Conservation (phyloP, 1,140 invertebrate genomes). For the Phortica variegata region DNA sequence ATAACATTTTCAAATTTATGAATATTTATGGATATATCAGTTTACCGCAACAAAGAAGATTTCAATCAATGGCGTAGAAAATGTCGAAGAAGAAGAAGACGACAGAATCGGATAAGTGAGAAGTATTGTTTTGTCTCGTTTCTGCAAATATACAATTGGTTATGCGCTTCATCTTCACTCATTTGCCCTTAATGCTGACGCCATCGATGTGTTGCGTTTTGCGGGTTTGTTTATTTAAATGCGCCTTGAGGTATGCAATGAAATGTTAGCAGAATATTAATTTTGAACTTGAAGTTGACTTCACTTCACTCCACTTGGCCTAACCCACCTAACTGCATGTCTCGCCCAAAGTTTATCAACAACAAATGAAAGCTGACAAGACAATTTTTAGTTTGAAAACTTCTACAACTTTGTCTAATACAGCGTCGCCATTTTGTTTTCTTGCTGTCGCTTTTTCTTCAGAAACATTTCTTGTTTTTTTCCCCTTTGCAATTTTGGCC, state of each 20-base stretch:
- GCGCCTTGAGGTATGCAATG: slow-evolving; percentile 50
- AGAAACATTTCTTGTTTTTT: too few relatives aligned
- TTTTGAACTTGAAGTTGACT: slow-evolving; percentile 27
- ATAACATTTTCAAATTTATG: slow-evolving; percentile 49
- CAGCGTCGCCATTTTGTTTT: too few relatives aligned
- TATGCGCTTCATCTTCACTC: slow-evolving; percentile 5
- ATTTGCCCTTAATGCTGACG: too few relatives aligned
- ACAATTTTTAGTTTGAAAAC: slow-evolving; percentile 39
- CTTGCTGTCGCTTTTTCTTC: too few relatives aligned
- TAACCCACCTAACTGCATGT: neutral
- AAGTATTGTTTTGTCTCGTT: neutral
- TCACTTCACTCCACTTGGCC: neutral
- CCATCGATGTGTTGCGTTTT: slow-evolving; percentile 38
- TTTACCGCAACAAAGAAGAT: slow-evolving; percentile 16
- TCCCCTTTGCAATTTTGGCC: too few relatives aligned
- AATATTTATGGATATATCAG: slow-evolving; percentile 51
- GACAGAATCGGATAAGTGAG: neutral
- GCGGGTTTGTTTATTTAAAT: slow-evolving; percentile 43
- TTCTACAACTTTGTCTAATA: too few relatives aligned
- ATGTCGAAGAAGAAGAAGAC: neutral
- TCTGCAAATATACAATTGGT: neutral
- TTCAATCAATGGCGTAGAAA: neutral
- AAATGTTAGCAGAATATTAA: slow-evolving; percentile 38
- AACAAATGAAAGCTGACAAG: slow-evolving; percentile 53
- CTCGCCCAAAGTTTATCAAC: slow-evolving; percentile 23